These are phyloP conservation scores for Oophaga pumilio DNA, from an alignment of 2,113 vertebrate genomes.

Conservation along the genomic window DNA sequence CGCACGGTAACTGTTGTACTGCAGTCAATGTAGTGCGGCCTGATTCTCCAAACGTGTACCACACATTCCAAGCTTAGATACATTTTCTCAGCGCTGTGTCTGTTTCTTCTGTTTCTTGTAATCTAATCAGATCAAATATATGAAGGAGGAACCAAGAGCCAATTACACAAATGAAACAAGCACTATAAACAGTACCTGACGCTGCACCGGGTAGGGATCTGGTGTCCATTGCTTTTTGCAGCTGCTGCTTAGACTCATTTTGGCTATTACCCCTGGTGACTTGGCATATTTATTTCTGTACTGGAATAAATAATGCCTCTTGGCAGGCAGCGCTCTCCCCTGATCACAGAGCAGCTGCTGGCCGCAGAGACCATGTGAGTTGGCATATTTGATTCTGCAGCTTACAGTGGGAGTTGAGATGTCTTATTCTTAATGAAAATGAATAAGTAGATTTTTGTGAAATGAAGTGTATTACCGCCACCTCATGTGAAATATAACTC, in stretches of 20 bases:
- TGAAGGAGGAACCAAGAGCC: not conserved
- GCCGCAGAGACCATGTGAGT: conserved; percentile 62
- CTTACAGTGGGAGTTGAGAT: conserved; percentile 47
- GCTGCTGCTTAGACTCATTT: not conserved
- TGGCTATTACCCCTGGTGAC: conserved; percentile 34
- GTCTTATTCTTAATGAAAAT: conserved; percentile 50
- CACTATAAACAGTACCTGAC: not conserved
- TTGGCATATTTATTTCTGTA: conserved; percentile 50
- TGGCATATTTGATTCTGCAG: conserved; percentile 52
- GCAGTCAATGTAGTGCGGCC: too few species aligned
- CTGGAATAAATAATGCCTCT: conserved; percentile 58
- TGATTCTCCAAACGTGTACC: not conserved
- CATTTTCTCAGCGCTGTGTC: not conserved
- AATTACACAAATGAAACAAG: conserved; percentile 24
- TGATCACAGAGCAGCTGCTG: conserved; percentile 63
- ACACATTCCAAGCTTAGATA: not conserved
- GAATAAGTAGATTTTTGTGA: conserved; percentile 11
- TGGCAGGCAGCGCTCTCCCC: conserved; percentile 33
- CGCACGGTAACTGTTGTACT: too few species aligned
- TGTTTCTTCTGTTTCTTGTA: not conserved
- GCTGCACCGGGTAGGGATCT: not conserved
- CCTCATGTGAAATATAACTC: not conserved
- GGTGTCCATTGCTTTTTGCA: conserved; percentile 11
- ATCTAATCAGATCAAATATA: not conserved
- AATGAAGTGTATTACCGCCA: conserved; percentile 10